Percentiles rank a stretch among this genome's conserved stretches.
Conservation (phyloP, 2,888 invertebrate species). For the Nipponacmea schrenckii region DNA sequence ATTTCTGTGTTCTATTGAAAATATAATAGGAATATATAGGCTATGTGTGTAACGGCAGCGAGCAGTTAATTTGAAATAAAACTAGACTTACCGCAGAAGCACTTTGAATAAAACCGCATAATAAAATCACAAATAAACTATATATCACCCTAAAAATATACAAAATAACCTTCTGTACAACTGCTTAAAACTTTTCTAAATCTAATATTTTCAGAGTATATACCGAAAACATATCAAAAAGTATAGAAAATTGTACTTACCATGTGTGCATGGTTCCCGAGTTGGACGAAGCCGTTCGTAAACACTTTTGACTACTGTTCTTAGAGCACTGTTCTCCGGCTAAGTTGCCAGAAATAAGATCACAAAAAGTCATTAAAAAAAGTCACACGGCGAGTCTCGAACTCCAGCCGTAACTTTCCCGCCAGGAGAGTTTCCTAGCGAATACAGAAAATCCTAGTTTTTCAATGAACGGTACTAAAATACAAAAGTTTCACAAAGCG, state of each 20-base stretch:
- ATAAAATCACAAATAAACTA: slow-evolving; percentile 18
- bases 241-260: neutral
- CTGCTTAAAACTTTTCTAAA: neutral
- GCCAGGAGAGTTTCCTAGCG: slow-evolving; percentile 2
- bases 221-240: neutral
- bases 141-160: slow-evolving; percentile 25
- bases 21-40: too few relatives aligned
- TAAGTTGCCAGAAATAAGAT: neutral
- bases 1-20: too few relatives aligned
- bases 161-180: neutral
- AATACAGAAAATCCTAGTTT: neutral
- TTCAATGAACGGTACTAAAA: neutral
- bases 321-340: slow-evolving; percentile 3
- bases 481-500: slow-evolving; percentile 5
- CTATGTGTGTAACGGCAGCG: too few relatives aligned
- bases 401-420: slow-evolving; percentile 1
- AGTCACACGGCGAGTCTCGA: neutral
- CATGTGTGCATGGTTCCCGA: slow-evolving; percentile 4
- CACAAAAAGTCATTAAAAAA: neutral
- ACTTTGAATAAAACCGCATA: slow-evolving; percentile 22
- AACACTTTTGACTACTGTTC: slow-evolving; percentile 8
- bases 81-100: slow-evolving; percentile 32
- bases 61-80: too few relatives aligned
- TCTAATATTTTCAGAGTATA: neutral
- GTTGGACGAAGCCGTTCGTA: neutral